Conservation (phyloP, 2,113 vertebrate genomes). For the Cathartes aura region DNA sequence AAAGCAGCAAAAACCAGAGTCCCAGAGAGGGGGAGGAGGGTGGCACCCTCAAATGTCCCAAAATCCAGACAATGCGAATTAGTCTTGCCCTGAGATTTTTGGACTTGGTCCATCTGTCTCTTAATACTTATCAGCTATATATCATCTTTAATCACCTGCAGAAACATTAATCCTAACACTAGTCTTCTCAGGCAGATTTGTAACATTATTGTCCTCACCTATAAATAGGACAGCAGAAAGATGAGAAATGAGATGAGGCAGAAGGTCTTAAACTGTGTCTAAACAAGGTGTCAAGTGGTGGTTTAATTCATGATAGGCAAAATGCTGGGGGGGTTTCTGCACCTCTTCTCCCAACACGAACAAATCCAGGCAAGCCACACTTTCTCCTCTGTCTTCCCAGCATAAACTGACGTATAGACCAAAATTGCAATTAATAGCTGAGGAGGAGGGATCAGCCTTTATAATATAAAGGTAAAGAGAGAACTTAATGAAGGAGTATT, state of each 20-base stretch:
- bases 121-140: not conserved
- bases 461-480: not conserved
- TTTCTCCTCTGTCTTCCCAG: not conserved
- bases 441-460: not conserved
- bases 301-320: not conserved
- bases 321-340: accelerated
- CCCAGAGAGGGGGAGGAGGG: not conserved
- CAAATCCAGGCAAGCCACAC: not conserved
- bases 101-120: not conserved
- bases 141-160: not conserved
- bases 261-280: not conserved
- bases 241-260: not conserved
- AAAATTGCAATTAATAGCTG: not conserved
- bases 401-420: not conserved
- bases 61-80: not conserved
- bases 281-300: not conserved
- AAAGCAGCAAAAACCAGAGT: not conserved
- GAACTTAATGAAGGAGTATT: not conserved
- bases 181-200: not conserved
- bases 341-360: not conserved
- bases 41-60: not conserved
- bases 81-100: not conserved
- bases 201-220: not conserved
- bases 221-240: not conserved
- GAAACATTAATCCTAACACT: not conserved